phyloP scores from a whole-genome alignment of 92 coral and sea anemone genomes.

The Nematostella vectensis region DNA sequence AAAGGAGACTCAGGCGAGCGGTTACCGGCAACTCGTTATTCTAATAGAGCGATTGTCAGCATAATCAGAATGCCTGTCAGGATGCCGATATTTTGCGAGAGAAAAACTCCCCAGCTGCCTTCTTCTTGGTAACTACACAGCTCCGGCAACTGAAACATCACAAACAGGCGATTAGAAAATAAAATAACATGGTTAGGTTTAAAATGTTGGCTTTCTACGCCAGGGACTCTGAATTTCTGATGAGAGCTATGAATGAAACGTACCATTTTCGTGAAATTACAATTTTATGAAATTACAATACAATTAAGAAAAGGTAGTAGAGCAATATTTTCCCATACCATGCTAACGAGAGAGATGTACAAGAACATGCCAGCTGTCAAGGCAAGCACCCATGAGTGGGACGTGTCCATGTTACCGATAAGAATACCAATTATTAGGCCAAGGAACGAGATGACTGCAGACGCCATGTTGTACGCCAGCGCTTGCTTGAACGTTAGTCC shows the following conservation, averaged over 20 bases:
- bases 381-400: conserved; percentile 89
- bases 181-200: background rate
- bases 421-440: conserved; percentile 77
- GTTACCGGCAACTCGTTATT: too few relatives aligned
- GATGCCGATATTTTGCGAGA: conserved; percentile 76
- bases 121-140: conserved; percentile 54
- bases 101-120: conserved; percentile 49
- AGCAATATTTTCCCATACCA: too few relatives aligned
- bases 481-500: conserved; percentile 93
- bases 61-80: conserved; percentile 74
- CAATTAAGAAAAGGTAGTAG: too few relatives aligned
- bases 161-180: too few relatives aligned
- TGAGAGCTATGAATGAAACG: too few relatives aligned
- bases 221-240: too few relatives aligned
- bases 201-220: too few relatives aligned
- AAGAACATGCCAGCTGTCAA: conserved; percentile 92
- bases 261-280: too few relatives aligned
- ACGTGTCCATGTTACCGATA: conserved; percentile 70
- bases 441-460: conserved; percentile 76
- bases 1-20: conserved; percentile 12
- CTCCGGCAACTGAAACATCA: conserved; percentile 87
- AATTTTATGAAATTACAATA: too few relatives aligned
- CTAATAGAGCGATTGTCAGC: conserved; percentile 71
- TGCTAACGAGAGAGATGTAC: conserved; percentile 78
- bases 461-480: conserved; percentile 69